phyloP scores from a whole-genome alignment of 2,113 vertebrate genomes.

The Sapayoa aenigma region DNA sequence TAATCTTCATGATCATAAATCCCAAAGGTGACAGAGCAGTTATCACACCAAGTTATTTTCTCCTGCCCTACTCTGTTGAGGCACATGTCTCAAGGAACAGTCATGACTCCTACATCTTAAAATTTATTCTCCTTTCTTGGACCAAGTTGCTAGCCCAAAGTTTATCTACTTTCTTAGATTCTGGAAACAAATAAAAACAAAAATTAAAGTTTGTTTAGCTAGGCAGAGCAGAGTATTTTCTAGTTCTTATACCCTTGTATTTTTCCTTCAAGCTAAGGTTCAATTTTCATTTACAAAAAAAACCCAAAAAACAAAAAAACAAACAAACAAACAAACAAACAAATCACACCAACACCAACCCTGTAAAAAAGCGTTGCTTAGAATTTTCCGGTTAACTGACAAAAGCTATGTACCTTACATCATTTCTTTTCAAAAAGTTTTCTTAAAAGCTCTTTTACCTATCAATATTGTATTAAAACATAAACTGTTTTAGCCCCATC shows the following conservation, averaged over 20 bases:
- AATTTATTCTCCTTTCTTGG: not conserved
- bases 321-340: too few species aligned
- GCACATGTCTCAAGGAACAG: accelerated
- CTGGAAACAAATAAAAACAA: not conserved
- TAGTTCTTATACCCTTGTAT: not conserved
- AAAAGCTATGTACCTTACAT: not conserved
- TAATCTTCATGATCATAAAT: not conserved
- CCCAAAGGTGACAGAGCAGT: not conserved
- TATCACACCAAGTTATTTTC: not conserved
- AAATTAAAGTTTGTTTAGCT: not conserved
- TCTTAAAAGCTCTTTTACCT: not conserved
- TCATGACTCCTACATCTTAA: not conserved
- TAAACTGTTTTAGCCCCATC: not conserved
- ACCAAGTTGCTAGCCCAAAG: not conserved
- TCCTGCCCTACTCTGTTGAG: not conserved
- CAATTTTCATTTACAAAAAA: not conserved
- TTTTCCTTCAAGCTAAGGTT: not conserved
- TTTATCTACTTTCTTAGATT: not conserved
- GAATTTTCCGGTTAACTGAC: not conserved
- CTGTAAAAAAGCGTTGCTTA: not conserved
- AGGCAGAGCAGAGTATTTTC: not conserved
- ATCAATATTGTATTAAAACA: not conserved
- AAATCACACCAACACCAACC: too few species aligned
- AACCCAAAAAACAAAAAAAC: not conserved
- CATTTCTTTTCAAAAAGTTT: not conserved